Evolutionary conservation across 1,140 invertebrate genomes (phyloP).

Genomic region (Augochlora pura): DNA sequence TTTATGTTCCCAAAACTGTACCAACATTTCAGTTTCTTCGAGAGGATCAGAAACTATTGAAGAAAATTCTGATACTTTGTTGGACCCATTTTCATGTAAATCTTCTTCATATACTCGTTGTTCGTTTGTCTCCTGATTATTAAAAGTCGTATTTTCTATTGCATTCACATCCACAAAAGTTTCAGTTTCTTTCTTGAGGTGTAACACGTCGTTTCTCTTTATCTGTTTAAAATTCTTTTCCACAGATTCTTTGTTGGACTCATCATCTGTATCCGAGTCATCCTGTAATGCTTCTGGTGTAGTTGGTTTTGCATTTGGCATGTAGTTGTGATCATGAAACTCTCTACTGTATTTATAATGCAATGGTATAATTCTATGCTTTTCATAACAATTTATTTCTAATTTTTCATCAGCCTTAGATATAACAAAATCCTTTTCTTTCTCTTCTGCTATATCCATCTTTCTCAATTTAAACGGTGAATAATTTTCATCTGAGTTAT

Average conservation of each 20-base stretch:
- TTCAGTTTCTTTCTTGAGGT: neutral
- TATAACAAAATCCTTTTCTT: slow-evolving; percentile 55
- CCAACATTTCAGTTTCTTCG: neutral
- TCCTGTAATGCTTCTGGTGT: neutral
- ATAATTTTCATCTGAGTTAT: slow-evolving; percentile 3
- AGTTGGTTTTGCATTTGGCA: neutral
- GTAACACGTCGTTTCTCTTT: slow-evolving; percentile 1
- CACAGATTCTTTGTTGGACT: neutral
- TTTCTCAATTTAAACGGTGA: slow-evolving; percentile 41
- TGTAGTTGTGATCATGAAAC: slow-evolving; percentile 8
- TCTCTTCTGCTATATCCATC: neutral
- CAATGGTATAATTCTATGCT: neutral
- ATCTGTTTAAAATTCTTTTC: neutral
- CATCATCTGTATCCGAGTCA: neutral
- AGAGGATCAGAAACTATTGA: neutral
- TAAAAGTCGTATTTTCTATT: neutral
- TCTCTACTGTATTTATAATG: neutral
- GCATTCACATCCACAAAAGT: neutral
- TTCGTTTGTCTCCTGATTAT: neutral
- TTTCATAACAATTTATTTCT: neutral
- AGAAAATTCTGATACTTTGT: neutral
- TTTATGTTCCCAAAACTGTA: neutral
- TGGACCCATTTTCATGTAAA: neutral
- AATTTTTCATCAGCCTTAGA: slow-evolving; percentile 48
- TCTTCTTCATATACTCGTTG: neutral